phyloP scores from a whole-genome alignment of 2,888 invertebrate species.

The Diaprepes abbreviatus region DNA sequence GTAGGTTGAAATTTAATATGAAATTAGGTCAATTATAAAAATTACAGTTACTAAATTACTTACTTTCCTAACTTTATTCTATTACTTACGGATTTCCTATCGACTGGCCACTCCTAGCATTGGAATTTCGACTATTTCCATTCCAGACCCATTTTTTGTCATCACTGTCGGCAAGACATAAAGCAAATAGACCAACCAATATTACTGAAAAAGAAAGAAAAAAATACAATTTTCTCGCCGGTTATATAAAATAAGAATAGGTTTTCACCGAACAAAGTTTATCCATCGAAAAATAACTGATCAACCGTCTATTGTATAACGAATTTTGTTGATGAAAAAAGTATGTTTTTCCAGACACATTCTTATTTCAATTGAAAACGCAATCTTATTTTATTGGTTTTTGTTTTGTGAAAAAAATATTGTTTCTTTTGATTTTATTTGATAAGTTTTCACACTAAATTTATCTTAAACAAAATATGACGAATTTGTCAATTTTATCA shows the following conservation, averaged over 20 bases:
- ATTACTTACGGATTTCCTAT: constrained; percentile 34
- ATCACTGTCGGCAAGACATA: constrained; percentile 54
- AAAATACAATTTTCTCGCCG: constrained; percentile 13
- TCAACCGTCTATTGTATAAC: not conserved
- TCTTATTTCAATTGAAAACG: too few relatives aligned
- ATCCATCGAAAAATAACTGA: not conserved
- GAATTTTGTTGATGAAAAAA: not conserved
- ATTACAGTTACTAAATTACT: too few relatives aligned
- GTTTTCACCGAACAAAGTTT: constrained; percentile 1
- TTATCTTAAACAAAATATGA: too few relatives aligned
- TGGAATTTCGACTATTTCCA: constrained; percentile 52
- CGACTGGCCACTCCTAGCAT: not conserved
- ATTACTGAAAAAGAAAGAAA: constrained; percentile 48
- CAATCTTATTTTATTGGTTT: too few relatives aligned
- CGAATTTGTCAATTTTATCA: too few relatives aligned
- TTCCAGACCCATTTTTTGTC: constrained; percentile 69
- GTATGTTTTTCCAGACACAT: not conserved
- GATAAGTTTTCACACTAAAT: too few relatives aligned
- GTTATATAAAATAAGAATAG: constrained; percentile 3
- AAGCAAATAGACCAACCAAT: constrained; percentile 46
- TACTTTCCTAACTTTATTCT: too few relatives aligned
- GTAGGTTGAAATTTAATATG: too few relatives aligned
- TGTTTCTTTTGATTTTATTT: too few relatives aligned
- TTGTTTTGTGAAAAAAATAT: too few relatives aligned
- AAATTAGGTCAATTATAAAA: too few relatives aligned